Evolutionary conservation across 1,140 invertebrate species (phyloP), one percentile per base, ranked within the genome.

Genomic region (Gryon sp.): DNA sequence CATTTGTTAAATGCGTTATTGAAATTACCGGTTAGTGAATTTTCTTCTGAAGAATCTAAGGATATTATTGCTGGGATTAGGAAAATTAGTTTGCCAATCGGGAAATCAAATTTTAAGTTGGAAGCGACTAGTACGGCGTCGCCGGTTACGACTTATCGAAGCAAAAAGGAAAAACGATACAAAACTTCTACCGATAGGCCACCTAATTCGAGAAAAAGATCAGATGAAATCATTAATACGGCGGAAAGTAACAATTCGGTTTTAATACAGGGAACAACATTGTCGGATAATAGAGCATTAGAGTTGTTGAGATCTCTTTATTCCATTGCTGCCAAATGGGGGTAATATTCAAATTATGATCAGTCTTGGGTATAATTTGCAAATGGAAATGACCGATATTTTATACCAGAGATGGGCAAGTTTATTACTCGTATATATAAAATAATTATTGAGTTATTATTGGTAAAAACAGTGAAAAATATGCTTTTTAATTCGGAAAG

Each of bases 221-320:
- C 76, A 7, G 80, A 83, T 1, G 80, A 83, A 4, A 48, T 14
- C 9, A 34, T 50, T 0, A 52, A 79, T 0, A n/a, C n/a, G n/a
- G 85, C 88, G 12, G 89, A 91, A 76, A 88, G 87, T 4, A 88
- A 88, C 81, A 83, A 89, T 78, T 82, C 86, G 0, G 65, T 86
- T 2, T 78, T 87, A 19, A 80, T 80, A 59, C 84, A 89, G 1
- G 88, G 90, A 26, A 72, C 82, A 6, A 89, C 89, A 74, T 78
- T 87, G 60, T 92, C 94, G 7, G 94, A 95, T 81, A 91, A 91
- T 2, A 90, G 95, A 83, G 94, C 94, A 1, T 87, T 96, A 60
- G 94, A 95, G 86, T 88, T 96, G 72, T 90, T 96, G 76, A 93
- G 94, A 87, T 94, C 94, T 60, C 89, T 96, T 46, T 96, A 95